Percentiles rank a stretch among this genome's conserved stretches.
These are phyloP conservation scores for Sinonovacula constricta DNA, from an alignment of 1,140 invertebrate genomes.

Conservation along the genomic window DNA sequence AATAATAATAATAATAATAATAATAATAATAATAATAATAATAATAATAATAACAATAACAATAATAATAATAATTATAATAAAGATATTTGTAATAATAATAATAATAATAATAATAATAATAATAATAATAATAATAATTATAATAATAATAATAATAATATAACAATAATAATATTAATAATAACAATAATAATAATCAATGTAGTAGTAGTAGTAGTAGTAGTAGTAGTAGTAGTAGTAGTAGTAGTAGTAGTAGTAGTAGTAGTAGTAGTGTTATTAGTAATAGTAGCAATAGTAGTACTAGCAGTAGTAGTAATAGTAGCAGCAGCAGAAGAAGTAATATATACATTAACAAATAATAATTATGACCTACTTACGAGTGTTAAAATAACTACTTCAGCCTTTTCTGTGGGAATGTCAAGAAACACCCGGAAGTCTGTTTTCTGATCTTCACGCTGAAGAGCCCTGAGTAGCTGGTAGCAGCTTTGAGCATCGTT, in stretches of 20 bases:
- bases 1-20: too few species aligned
- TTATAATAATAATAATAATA: too few species aligned
- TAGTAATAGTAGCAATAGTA: not conserved
- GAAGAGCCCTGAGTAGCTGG: constrained; percentile 54
- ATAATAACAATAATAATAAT: too few species aligned
- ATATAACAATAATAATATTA: too few species aligned
- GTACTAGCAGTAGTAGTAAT: not conserved
- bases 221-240: not conserved
- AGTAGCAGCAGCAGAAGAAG: not conserved
- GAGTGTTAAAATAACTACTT: constrained; percentile 60
- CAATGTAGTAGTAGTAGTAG: not conserved
- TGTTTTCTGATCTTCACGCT: constrained; percentile 55
- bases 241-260: not conserved
- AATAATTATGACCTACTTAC: constrained; percentile 51
- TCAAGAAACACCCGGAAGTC: constrained; percentile 65
- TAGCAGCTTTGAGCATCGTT: constrained; percentile 52
- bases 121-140: too few species aligned
- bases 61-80: too few species aligned
- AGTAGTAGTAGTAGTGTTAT: not conserved
- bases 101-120: too few species aligned
- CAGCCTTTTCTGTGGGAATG: constrained; percentile 60
- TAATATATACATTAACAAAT: not conserved
- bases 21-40: too few species aligned
- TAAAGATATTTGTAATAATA: too few species aligned
- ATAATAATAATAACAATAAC: too few species aligned